These are phyloP conservation scores for Philaenus spumarius DNA, from an alignment of 1,140 invertebrate species.

Conservation along the genomic window DNA sequence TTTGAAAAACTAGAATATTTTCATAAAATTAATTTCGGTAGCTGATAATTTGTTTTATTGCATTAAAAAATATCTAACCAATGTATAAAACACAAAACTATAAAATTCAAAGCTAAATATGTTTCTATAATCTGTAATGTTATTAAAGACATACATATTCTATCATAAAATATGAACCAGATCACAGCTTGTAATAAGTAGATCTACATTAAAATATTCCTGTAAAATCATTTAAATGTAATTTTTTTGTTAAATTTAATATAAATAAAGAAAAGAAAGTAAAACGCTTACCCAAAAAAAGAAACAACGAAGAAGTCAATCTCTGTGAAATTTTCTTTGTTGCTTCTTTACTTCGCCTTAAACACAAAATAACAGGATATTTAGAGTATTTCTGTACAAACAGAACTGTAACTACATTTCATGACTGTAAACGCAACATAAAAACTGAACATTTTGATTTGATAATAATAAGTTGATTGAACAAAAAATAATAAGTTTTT, in stretches of 20 bases:
- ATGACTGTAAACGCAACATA: too few relatives aligned
- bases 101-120: too few relatives aligned
- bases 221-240: not conserved
- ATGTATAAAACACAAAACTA: too few relatives aligned
- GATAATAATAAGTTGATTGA: not conserved
- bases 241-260: not conserved
- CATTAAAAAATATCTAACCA: too few relatives aligned
- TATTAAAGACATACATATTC: constrained; percentile 10
- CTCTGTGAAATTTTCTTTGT: constrained; percentile 39
- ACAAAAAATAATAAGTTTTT: not conserved
- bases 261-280: constrained; percentile 1
- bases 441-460: too few relatives aligned
- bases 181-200: not conserved
- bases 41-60: too few relatives aligned
- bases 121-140: not conserved
- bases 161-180: not conserved
- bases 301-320: constrained; percentile 39
- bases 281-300: constrained; percentile 42
- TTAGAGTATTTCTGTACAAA: too few relatives aligned
- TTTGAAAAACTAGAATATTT: too few relatives aligned
- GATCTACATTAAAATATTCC: not conserved
- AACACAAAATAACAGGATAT: constrained; percentile 10
- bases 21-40: too few relatives aligned
- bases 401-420: too few relatives aligned
- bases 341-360: constrained; percentile 36